phyloP scores from a whole-genome alignment of 2,888 invertebrate species.

The Papilio demoleus region DNA sequence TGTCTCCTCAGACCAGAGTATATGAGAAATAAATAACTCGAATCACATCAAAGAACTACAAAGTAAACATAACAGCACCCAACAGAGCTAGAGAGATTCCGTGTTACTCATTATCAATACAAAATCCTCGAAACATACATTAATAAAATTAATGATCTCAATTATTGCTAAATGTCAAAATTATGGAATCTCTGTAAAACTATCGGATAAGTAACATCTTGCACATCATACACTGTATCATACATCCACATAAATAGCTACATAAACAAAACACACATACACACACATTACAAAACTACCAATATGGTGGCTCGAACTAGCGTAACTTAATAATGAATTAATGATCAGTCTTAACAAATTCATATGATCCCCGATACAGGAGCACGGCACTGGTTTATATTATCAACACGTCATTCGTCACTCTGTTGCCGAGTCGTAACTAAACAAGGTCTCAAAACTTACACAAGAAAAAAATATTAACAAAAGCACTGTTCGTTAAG shows the following conservation, averaged over 20 bases:
- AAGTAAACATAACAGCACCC: conserved; percentile 44
- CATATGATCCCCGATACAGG: conserved; percentile 58
- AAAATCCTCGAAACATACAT: conserved; percentile 9
- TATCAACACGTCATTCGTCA: conserved; percentile 60
- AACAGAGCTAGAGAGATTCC: conserved; percentile 52
- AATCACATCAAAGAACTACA: conserved; percentile 47
- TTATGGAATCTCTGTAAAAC: conserved; percentile 59
- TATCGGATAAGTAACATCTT: conserved; percentile 51
- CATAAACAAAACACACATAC: conserved; percentile 64
- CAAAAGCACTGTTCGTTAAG: conserved; percentile 77
- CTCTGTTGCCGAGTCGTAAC: conserved; percentile 79
- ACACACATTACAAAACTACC: conserved; percentile 63
- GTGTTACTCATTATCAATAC: conserved; percentile 40
- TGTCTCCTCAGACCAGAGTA: conserved; percentile 27
- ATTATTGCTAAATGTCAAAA: conserved; percentile 52
- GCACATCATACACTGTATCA: conserved; percentile 57
- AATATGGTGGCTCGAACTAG: conserved; percentile 76
- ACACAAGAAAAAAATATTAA: conserved; percentile 67
- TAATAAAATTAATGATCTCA: conserved; percentile 48
- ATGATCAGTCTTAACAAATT: conserved; percentile 81
- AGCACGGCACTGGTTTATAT: conserved; percentile 63
- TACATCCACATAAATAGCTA: conserved; percentile 69
- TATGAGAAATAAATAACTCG: conserved; percentile 53
- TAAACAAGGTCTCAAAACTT: conserved; percentile 70
- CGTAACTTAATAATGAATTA: conserved; percentile 80